Base-by-base conservation (phyloP, 2,888 invertebrate genomes). In the Argyra leucocephala region DNA sequence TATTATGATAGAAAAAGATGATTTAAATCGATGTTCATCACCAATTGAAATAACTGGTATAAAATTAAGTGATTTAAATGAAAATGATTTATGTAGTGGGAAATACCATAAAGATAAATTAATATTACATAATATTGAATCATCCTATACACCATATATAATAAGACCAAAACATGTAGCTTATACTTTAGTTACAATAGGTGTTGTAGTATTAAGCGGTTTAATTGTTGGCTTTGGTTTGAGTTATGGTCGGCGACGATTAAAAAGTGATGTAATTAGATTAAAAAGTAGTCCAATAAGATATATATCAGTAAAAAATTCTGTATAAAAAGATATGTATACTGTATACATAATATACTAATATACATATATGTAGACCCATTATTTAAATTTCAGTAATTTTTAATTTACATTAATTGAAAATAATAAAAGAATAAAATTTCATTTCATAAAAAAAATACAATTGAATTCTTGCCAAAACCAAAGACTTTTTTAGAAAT, bases 31-130 rank as follows among this genome's bases (percentile, higher is more conserved):
- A 24, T 80, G 79, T 66, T 72, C 75, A 12, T 73, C 74, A 4
- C 80, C 80, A 0, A 78, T 76, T 64, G 66, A 76, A 21, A 66
- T 80, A 18, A 72, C 78, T 2, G 78, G 76, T 1, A 68, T 72
- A 9, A 70, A 69, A 26, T 69, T 80, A 2, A 70, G 72, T 1
- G 75, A 78, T 63, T 66, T 80, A 66, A 76, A 75, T 22, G 37
- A 23, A 1, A 62, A 67, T 2, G 31, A 58, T 7, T 57, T 67
- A 37, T 70, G 69, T 57, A 59, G 15, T 59, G 12, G 23, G 3
- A 22, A 59, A 59, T 23, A 59, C 23, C 15, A 6, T n/a, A 10
- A 59, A 15, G 23, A 4, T 15, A 7, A 7, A 5, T 18, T 48
- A 5, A 48, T 48, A 48, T 31, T 31, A 31, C 31, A 31, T 6